Conservation (phyloP, 2,888 invertebrate species). For the Rhyacophila evoluta region DNA sequence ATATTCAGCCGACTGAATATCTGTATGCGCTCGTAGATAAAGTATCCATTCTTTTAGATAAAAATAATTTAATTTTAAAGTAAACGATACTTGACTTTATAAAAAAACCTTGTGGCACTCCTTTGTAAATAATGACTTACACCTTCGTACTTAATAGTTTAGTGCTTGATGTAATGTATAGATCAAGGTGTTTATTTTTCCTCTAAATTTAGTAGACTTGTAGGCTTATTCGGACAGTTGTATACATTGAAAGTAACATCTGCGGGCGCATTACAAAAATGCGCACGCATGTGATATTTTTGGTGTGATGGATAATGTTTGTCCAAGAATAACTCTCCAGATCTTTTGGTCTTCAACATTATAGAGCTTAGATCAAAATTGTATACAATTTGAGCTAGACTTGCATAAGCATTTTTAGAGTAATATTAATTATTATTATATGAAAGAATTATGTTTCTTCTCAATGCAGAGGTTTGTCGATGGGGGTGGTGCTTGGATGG, state of each 20-base stretch:
- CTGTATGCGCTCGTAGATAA: not conserved
- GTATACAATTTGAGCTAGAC: constrained; percentile 44
- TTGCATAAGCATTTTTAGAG: constrained; percentile 46
- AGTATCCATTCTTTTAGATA: not conserved
- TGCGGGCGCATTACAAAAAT: constrained; percentile 32
- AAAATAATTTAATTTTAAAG: not conserved
- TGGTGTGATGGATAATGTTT: too few species aligned
- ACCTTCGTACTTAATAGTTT: constrained; percentile 46
- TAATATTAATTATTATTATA: too few species aligned
- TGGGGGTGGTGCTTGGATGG: constrained; percentile 68
- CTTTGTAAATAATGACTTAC: constrained; percentile 47
- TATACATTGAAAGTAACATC: too few species aligned
- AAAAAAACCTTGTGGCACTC: not conserved
- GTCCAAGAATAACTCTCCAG: not conserved
- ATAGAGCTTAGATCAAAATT: constrained; percentile 33
- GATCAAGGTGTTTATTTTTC: constrained; percentile 47
- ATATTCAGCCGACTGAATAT: constrained; percentile 17
- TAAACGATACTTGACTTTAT: not conserved
- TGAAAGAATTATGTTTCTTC: constrained; percentile 10
- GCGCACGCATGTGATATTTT: too few species aligned
- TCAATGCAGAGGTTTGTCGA: constrained; percentile 28
- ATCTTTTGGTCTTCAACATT: not conserved
- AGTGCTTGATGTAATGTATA: constrained; percentile 54
- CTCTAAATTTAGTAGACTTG: constrained; percentile 17
- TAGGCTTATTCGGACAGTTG: not conserved